Base-by-base conservation (phyloP, 2,888 invertebrate genomes). In the Chymomyza caudatula region DNA sequence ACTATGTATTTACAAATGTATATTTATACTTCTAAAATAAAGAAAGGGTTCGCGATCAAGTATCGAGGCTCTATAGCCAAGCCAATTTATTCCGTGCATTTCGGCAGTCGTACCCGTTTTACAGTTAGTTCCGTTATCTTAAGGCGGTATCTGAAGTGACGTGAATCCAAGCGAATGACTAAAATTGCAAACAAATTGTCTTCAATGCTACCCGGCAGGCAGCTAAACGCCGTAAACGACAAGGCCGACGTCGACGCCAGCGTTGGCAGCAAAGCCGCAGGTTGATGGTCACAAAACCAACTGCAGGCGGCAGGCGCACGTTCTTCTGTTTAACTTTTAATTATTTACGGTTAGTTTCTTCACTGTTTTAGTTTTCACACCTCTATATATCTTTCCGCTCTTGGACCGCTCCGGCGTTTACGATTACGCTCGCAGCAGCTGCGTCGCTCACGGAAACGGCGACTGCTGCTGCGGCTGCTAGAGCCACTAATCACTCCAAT, bases 401-500 rank as follows among this genome's bases (percentile, higher is more conserved):
- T 78, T 76, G 71, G 69, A 67, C 69, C 64, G 68, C 61, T 37
- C 72, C 59, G 29, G 3, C 29, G 47, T 67, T 69, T 63, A 55
- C 59, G 74, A 76, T 76, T 70, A 69, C 64, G 62, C 44, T 42
- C 19, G 43, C 52, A 60, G 52, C 53, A 60, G 51, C 52, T 42
- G 20, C n/a, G 15, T 6, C 55, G 8, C 11, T 59, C 23, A 52
- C 63, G 0, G 8, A 23, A 8, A 15, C 64, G 20, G 3, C 19
- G 53, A 53, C 61, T 13, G 43, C 53, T 61, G 51, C 65, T 49
- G 44, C 62, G 62, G 53, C 17, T 20, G 60, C 23, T 73, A 52
- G 69, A 75, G 78, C 61, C 73, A 80, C 80, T 80, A 80, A 80
- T 83, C 80, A 80, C 83, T 83, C 73, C 83, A 83, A 47, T 78